Evolutionary conservation across 1,140 invertebrate genomes (phyloP).

Genomic region (fruit fly (Drosophila melanogaster)): Release_6_plus_ISO1_MT NT_033777.3:7822001-7822500

Average conservation of each 20-base stretch:
- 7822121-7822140: conserved; percentile 31
- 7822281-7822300: not conserved
- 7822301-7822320: conserved; percentile 10
- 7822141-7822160: conserved; percentile 37
- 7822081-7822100: conserved; percentile 16
- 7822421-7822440: conserved; percentile 46
- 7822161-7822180: conserved; percentile 17
- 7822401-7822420: conserved; percentile 32
- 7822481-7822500: conserved; percentile 10
- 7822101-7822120: conserved; percentile 20
- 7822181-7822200: conserved; percentile 21
- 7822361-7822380: conserved; percentile 31
- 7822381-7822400: conserved; percentile 41
- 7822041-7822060: conserved; percentile 75
- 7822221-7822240: not conserved
- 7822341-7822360: conserved; percentile 16
- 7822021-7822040: conserved; percentile 60
- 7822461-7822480: conserved; percentile 2
- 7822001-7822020: conserved; percentile 64
- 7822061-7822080: conserved; percentile 46
- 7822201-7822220: not conserved
- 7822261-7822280: conserved; percentile 16
- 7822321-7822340: conserved; percentile 27
- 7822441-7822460: conserved; percentile 35
- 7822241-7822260: conserved; percentile 7